Conservation (phyloP, 2,113 vertebrate genomes). For the Ginglymostoma cirratum region DNA sequence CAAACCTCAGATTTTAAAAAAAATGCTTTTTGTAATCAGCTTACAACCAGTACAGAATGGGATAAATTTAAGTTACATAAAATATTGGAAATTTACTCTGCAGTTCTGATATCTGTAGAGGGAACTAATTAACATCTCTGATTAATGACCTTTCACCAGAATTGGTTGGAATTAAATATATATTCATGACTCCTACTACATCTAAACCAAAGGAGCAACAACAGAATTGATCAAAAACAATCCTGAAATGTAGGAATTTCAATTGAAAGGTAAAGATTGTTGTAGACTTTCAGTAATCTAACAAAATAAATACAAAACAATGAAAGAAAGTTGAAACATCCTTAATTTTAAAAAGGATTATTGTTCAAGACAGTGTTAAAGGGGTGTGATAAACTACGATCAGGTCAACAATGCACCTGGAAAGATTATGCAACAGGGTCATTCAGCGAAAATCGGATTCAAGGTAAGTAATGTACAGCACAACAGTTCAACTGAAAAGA, state of each 20-base stretch:
- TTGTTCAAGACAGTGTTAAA: neutral
- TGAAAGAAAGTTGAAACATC: neutral
- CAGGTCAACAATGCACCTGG: neutral
- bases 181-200: neutral
- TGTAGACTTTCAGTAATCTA: too few species aligned
- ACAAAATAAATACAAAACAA: neutral
- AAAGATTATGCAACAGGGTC: neutral
- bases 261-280: neutral
- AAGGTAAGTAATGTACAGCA: neutral
- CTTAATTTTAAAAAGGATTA: neutral
- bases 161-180: neutral
- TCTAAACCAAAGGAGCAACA: neutral
- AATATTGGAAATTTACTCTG: too few species aligned
- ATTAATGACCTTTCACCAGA: too few species aligned
- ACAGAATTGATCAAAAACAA: neutral
- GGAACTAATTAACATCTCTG: too few species aligned
- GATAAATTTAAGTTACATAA: neutral
- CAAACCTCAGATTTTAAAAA: neutral
- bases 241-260: neutral
- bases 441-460: neutral
- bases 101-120: too few species aligned
- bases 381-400: neutral
- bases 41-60: neutral
- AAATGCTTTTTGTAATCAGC: neutral
- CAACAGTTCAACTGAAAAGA: neutral